Evolutionary conservation across 2,797 vertebrate species (phyloP).

Genomic region (Tenualosa thibaudeaui): DNA sequence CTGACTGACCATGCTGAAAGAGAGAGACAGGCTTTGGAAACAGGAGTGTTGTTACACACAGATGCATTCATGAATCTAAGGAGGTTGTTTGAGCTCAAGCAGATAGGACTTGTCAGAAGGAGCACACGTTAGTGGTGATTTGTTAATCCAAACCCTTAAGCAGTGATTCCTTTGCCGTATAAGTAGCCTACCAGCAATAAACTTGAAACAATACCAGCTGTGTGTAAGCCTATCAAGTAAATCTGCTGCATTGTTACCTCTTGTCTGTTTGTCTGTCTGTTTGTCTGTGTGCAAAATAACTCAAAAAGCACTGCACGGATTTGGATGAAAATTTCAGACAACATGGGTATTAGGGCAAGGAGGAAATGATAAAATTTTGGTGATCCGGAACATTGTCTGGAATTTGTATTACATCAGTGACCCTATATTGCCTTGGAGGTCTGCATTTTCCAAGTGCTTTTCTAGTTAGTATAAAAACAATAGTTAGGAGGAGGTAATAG

Average conservation of each 20-base stretch:
- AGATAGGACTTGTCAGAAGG: not conserved
- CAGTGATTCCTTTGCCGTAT: not conserved
- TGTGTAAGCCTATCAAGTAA: not conserved
- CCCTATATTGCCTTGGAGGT: no score
- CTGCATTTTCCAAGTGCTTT: no score
- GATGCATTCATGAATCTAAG: not conserved
- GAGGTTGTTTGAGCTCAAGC: not conserved
- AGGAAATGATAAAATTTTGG: no score
- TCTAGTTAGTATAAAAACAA: not conserved
- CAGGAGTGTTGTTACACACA: not conserved
- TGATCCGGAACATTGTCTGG: no score
- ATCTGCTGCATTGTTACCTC: not conserved
- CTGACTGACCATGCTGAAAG: not conserved
- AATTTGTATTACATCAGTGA: no score
- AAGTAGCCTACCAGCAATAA: not conserved
- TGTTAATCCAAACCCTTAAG: not conserved
- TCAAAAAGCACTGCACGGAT: no score
- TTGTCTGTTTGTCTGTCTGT: no score
- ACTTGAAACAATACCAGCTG: not conserved
- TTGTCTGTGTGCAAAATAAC: no score
- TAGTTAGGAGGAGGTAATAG: not conserved
- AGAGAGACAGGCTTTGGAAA: not conserved
- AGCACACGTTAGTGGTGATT: not conserved
- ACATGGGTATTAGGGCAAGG: no score
- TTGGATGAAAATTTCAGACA: no score